Evolutionary conservation across 2,113 vertebrate genomes (phyloP), one percentile per base, ranked within the genome.

Genomic region (Empidonax traillii): DNA sequence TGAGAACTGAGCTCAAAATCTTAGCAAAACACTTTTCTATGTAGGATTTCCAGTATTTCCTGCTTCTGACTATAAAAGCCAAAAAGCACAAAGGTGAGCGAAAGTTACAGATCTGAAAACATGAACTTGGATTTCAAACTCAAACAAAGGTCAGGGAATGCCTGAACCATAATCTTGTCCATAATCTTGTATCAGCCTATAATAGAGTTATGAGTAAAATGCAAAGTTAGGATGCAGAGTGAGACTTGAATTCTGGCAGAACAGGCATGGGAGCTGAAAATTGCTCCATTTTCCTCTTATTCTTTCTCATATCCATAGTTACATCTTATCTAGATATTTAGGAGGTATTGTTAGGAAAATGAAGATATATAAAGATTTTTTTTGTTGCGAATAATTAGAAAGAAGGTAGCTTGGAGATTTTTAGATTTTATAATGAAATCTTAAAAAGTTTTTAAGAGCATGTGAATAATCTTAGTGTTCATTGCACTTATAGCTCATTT

Each of bases 41-140:
- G 62, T 31, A 94, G 80, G 90, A 96, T 90, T 92, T 90, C 73
- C 76, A 93, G 76, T 68, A 58, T 75, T 96, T 93, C 86, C 92
- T 90, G 84, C 76, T 96, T 89, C 83, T 94, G 56, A 61, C 68
- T 84, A 35, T 7, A 39, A 72, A 81, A 85, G 86, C 88, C 66
- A 95, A 93, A 87, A 84, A 81, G 88, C 80, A 90, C 69, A 95
- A 93, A 89, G 86, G 86, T 87, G 83, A 94, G 58, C 2, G 1
- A 65, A 89, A 94, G 49, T 43, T 78, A 75, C 75, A 92, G 75
- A 69, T 65, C 69, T 75, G 69, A 68, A 90, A 89, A 88, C 61
- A 85, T 8, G 12, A 84, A 46, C 37, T 61, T 92, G 65, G 41
- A 86, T 94, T 92, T 94, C 93, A 89, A 96, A 93, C 22, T 47